A percentile compares a stretch with the other conserved stretches of the same genome.
Conservation (phyloP, 1,140 invertebrate species). For the Chrysopa pallens region DNA sequence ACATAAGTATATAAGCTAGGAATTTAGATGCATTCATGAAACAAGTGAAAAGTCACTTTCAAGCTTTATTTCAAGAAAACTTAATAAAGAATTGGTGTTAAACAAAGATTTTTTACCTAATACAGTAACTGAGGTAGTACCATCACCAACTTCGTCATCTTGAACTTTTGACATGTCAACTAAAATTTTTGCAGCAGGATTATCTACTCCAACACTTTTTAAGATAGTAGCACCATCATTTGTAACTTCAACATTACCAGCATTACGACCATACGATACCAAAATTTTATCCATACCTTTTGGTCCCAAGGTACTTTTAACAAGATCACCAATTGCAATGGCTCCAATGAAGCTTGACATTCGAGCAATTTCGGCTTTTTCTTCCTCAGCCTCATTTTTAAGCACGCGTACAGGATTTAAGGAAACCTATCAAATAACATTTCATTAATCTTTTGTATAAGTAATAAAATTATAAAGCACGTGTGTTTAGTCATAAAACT, state of each 20-base stretch:
- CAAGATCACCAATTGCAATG: constrained; percentile 94
- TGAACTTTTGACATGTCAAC: constrained; percentile 98
- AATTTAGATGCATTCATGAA: no score
- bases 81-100: no score
- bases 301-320: constrained; percentile 95
- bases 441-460: no score
- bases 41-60: no score
- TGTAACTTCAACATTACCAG: constrained; percentile 85
- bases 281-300: constrained; percentile 99
- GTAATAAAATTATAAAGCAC: no score
- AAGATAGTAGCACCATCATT: constrained; percentile 99
- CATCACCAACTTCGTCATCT: constrained; percentile 99
- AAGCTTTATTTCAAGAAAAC: no score
- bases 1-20: no score
- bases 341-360: constrained; percentile 95
- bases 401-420: constrained; percentile 88
- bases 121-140: constrained; percentile 97
- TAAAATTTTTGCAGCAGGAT: constrained; percentile 96
- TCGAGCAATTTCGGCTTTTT: constrained; percentile 88
- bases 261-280: constrained; percentile 62
- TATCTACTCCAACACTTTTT: constrained; percentile 92
- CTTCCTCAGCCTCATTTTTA: constrained; percentile 91
- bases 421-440: constrained; percentile 40
- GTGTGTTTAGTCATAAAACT: no score
- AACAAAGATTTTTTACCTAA: constrained; percentile 34